Base-by-base conservation (phyloP, 2,888 invertebrate genomes). In the Drosophila phalerata region DNA sequence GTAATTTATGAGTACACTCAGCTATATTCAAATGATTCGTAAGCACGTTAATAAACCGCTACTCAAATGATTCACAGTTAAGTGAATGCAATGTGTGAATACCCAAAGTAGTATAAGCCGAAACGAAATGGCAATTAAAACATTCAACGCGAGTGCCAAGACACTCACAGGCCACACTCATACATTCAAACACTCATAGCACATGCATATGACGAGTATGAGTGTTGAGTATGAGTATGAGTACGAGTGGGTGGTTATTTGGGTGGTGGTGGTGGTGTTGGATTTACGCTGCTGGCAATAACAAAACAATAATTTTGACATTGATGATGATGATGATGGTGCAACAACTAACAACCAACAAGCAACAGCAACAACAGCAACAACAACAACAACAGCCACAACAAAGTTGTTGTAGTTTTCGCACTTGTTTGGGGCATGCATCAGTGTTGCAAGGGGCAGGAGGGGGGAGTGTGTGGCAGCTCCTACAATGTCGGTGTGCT, bases 221-320 rank as follows among this genome's bases (percentile, higher is more conserved):
- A 30, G 32, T 57, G 45, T n/a, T n/a, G n/a, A n/a, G n/a, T n/a
- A n/a, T n/a, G n/a, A n/a, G n/a, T n/a, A n/a, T n/a, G n/a, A n/a
- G 37, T 37, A n/a, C n/a, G 32, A 30, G 32, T 57, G 45, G 28
- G 28, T 28, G 28, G 28, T 28, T 28, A 25, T 34, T 25, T 30
- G 48, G 25, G 28, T 19, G 52, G 8, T n/a, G 30, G 11, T 10
- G 42, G 10, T 28, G 28, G 28, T 28, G 32, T 9, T 9, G 64
- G 40, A 25, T 25, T 61, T 71, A 47, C 51, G 64, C 65, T 63
- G 70, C 53, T 66, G 65, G 73, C 81, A 65, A 77, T 81, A 84
- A 80, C 66, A 74, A 86, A 86, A 86, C 84, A 84, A 84, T 81
- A 81, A 84, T 86, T 84, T 84, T 84, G 84, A 84, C 84, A 86